Conservation (phyloP, 2,113 vertebrate species). For the Macquaria ambigua region DNA sequence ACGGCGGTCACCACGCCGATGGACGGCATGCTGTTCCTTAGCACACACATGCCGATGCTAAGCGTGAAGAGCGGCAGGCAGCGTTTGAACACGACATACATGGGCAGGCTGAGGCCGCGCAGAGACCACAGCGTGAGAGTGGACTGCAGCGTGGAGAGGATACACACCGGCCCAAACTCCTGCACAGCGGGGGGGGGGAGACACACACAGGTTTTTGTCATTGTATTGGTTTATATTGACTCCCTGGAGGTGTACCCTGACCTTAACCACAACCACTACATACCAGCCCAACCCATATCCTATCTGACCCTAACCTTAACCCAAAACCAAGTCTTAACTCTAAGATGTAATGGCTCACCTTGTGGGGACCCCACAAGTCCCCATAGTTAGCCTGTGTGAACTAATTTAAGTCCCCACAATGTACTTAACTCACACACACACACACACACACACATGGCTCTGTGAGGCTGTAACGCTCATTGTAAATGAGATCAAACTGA, state of each 20-base stretch:
- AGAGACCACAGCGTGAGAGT: slow-evolving; percentile 96
- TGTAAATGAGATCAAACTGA: not conserved
- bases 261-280: no score
- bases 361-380: not conserved
- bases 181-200: slow-evolving; percentile 27
- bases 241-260: not conserved
- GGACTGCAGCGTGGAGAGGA: slow-evolving; percentile 95
- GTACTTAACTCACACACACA: not conserved
- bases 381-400: not conserved
- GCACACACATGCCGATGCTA: slow-evolving; percentile 91
- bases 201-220: slow-evolving; percentile 6
- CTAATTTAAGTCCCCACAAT: not conserved
- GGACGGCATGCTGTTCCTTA: slow-evolving; percentile 92
- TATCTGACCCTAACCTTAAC: no score
- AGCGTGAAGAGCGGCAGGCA: slow-evolving; percentile 96
- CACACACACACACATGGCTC: not conserved
- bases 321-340: not conserved
- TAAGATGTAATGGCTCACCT: not conserved
- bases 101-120: slow-evolving; percentile 94
- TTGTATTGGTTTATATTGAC: not conserved
- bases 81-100: slow-evolving; percentile 98
- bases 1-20: slow-evolving; percentile 90
- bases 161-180: slow-evolving; percentile 89
- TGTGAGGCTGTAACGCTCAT: not conserved
- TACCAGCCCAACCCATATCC: no score